Base-by-base conservation (phyloP, 2,888 invertebrate species). In the Acrocyrtus sp. region DNA sequence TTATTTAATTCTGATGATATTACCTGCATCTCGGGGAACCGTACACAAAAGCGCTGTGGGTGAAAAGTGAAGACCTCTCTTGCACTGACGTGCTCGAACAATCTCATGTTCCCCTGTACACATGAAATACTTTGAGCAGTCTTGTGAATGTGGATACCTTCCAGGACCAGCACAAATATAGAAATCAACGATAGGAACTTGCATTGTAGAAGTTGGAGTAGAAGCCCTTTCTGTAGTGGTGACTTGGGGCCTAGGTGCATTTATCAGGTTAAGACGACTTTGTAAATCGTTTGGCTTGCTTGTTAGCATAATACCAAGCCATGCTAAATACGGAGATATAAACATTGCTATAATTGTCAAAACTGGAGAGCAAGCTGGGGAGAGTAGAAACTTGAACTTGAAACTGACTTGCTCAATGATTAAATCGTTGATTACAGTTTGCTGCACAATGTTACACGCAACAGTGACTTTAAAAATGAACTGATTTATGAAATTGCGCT, bases 231-330 rank as follows among this genome's bases (percentile, higher is more conserved):
- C 6, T 3, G 51, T 3, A 12, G 24, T 26, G 51, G 8, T 26
- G 15, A 22, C 51, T 26, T 22, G 21, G 45, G 6, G 12, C 6
- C 19, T 47, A 47, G 47, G 47, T 47, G 19, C 17, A 19, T 12
- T 45, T 5, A 15, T 26, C 10, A 51, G 15, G n/a, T 63, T 63
- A 2, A 63, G 22, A 15, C 26, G 19, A 47, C 21, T 54, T 29
- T 65, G 54, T 19, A 65, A 54, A 26, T 54, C 47, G 15, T 17
- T 27, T 10, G 58, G 58, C 27, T 67, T 67, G 43, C 58, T 50
- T 21, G 57, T 58, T 6, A 67, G 51, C 58, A 67, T 57, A 19
- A 67, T 58, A 0, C 61, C 56, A 24, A 69, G 48, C 56, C 62
- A 62, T 0, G 62, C 50, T 41, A 69, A 21, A 19, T 62, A 56